Evolutionary conservation across 2,797 vertebrate species (phyloP), one percentile per base, ranked within the genome.

Genomic region (Sciaenops ocellatus): DNA sequence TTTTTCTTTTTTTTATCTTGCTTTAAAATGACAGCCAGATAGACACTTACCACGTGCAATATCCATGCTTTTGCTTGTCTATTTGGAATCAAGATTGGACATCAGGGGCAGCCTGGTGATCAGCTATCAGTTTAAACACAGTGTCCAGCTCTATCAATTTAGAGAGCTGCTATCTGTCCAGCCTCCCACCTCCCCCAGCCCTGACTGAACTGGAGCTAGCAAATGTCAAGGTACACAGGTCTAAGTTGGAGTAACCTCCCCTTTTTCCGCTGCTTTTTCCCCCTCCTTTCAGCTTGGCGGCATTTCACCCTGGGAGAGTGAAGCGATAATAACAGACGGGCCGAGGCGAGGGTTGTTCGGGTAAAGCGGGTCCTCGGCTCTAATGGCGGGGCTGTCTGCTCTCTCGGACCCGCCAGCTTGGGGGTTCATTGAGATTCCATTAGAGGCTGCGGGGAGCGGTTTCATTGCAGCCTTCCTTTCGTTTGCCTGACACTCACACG

Each of bases 381-480:
- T 93, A 94, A 95, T 94, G 87, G 90, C 48, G 62, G 88, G 81
- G 89, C 90, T 93, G 91, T 94, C 91, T 88, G 81, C 88, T 89
- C 87, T 73, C 67, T 69, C 10, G 60, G 85, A 92, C 90, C 90
- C 46, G 61, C 80, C 50, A 38, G 87, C 89, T 91, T 57, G 24
- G 76, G 73, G 90, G 86, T 94, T 93, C 93, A 94, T 94, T 94
- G 92, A 94, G 93, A 95, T 95, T 94, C 94, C 93, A 95, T 95
- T 94, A 94, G 89, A 89, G 80, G 86, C 71, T 66, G 79, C 46
- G 56, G 79, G 80, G 83, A 85, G 83, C 56, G 51, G 77, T 85
- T 86, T 88, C 83, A 85, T 78, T 73, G 84, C 89, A 78, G 79
- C 76, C 84, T 78, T 87, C 79, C 82, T 88, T 90, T 74, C 34